phyloP scores from a whole-genome alignment of 35 echinoderm and acorn worm genomes.

The Strongylocentrotus purpuratus region DNA sequence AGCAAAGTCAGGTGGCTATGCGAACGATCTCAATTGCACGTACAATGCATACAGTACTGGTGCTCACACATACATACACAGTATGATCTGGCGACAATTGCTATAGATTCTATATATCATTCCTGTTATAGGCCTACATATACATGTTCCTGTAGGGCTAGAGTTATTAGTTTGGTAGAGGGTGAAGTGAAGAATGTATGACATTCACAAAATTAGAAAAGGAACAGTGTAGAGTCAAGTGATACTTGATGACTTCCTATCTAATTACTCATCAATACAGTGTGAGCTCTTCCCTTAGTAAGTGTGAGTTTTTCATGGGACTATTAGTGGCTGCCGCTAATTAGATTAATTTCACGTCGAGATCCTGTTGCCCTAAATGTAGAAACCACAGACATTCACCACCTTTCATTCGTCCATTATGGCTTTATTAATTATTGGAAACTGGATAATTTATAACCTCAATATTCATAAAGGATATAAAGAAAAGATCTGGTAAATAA shows the following conservation, averaged over 20 bases:
- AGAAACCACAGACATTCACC: not conserved
- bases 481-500: not conserved
- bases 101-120: no score
- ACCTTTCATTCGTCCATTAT: not conserved
- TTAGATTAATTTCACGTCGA: constrained; percentile 11
- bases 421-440: not conserved
- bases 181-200: no score
- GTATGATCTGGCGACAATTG: no score
- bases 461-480: not conserved
- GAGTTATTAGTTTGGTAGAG: no score
- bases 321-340: not conserved
- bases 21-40: no score
- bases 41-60: no score
- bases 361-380: not conserved
- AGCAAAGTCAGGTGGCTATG: no score
- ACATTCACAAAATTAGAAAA: no score
- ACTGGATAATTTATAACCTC: not conserved
- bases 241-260: not conserved
- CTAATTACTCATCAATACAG: not conserved
- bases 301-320: not conserved
- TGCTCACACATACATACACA: no score
- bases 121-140: no score
- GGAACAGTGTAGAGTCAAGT: not conserved
- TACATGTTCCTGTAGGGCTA: no score
- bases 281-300: not conserved